Conservation (phyloP, 2,888 invertebrate genomes). For the Pseudococcus viburni region DNA sequence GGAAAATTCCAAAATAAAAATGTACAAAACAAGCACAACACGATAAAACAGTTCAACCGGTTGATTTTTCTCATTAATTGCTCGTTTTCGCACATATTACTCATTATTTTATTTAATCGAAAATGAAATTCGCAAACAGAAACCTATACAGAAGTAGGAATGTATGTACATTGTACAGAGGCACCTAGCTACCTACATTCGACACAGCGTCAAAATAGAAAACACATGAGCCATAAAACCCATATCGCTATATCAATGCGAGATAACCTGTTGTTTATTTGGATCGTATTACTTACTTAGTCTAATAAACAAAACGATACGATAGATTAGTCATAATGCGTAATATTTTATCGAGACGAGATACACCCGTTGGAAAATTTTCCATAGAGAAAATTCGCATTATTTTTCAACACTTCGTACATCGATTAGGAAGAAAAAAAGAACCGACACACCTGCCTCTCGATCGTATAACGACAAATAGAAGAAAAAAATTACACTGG, state of each 20-base stretch:
- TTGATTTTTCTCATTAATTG: too few relatives aligned
- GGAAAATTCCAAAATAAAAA: too few relatives aligned
- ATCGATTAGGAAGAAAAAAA: background rate
- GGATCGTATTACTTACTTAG: background rate
- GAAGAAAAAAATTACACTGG: background rate
- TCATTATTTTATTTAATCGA: background rate
- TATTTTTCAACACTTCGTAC: background rate
- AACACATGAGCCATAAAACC: background rate
- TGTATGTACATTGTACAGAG: background rate
- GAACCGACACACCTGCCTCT: background rate
- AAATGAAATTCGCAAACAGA: background rate
- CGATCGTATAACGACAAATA: background rate
- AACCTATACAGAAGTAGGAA: too few relatives aligned
- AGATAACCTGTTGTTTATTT: constrained; percentile 5
- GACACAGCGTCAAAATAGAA: background rate
- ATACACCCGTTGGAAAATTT: background rate
- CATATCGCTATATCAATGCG: background rate
- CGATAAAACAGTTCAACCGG: too few relatives aligned
- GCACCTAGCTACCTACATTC: too few relatives aligned
- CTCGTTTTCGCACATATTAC: too few relatives aligned
- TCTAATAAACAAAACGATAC: background rate
- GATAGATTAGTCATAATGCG: background rate
- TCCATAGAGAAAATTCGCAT: background rate
- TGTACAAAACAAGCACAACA: too few relatives aligned
- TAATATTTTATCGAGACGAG: background rate